A percentile compares a stretch with the other conserved stretches of the same genome.
These are phyloP conservation scores for Valencia hispanica DNA, from an alignment of 2,797 vertebrate genomes.

Conservation along the genomic window DNA sequence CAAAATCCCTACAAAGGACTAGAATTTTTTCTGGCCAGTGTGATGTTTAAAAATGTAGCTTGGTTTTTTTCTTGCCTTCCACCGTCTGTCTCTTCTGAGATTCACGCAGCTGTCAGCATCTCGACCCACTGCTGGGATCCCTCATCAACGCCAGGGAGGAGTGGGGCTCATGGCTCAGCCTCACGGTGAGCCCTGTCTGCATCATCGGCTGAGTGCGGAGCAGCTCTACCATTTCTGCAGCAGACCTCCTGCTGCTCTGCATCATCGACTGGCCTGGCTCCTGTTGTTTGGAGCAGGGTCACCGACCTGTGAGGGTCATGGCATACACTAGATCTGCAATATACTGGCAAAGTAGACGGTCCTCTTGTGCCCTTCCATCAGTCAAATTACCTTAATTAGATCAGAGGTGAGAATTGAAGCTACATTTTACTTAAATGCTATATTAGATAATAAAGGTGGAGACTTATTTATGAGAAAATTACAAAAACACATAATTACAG, in stretches of 20 bases:
- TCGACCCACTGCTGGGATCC: conserved; percentile 21
- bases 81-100: conserved; percentile 30
- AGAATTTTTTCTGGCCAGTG: conserved; percentile 20
- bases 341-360: neutral
- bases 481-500: neutral
- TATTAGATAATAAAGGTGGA: neutral
- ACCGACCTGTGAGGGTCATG: conserved; percentile 41
- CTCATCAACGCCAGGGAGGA: conserved; percentile 30
- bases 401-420: conserved; percentile 36
- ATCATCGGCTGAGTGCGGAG: conserved; percentile 43
- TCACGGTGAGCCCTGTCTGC: conserved; percentile 48
- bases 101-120: conserved; percentile 38
- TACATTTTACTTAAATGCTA: conserved; percentile 4
- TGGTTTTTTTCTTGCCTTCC: neutral
- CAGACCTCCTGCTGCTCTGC: conserved; percentile 44
- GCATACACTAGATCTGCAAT: conserved; percentile 7
- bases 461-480: neutral
- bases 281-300: conserved; percentile 38
- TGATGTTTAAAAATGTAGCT: conserved; percentile 15
- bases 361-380: conserved; percentile 15
- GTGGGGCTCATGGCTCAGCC: conserved; percentile 43
- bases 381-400: conserved; percentile 36
- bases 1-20: conserved; percentile 19
- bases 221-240: conserved; percentile 39
- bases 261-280: conserved; percentile 35